Conservation (phyloP, 1,140 invertebrate genomes). For the Thaumatotibia leucotreta region DNA sequence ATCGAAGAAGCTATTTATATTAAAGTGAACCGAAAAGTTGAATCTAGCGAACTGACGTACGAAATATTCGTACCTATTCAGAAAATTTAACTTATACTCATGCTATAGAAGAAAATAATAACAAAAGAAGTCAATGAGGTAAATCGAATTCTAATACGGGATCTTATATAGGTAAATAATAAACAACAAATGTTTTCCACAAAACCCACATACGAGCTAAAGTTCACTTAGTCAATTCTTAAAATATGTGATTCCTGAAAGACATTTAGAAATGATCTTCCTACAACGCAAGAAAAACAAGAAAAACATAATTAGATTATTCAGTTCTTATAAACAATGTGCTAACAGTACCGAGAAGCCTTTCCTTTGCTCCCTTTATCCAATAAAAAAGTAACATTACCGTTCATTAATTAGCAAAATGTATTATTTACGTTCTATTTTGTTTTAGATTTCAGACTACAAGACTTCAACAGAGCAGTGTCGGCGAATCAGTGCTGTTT, state of each 20-base stretch:
- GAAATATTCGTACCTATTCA: too few relatives aligned
- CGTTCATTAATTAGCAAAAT: conserved; percentile 45
- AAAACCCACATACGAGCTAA: too few relatives aligned
- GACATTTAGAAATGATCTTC: not conserved
- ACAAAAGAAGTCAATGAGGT: too few relatives aligned
- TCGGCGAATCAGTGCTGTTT: conserved; percentile 41
- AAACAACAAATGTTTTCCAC: too few relatives aligned
- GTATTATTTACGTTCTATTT: conserved; percentile 21
- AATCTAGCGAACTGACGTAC: too few relatives aligned
- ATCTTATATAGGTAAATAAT: too few relatives aligned
- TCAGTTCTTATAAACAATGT: not conserved
- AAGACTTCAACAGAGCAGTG: conserved; percentile 60
- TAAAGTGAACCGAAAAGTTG: too few relatives aligned
- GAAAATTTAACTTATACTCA: too few relatives aligned
- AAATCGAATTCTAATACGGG: too few relatives aligned
- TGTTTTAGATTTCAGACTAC: conserved; percentile 68
- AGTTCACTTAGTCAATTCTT: too few relatives aligned
- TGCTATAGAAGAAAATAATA: too few relatives aligned
- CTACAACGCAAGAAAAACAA: not conserved
- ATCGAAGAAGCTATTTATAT: too few relatives aligned
- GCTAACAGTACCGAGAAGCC: not conserved
- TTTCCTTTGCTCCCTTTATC: not conserved
- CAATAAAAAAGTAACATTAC: not conserved
- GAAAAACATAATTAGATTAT: not conserved
- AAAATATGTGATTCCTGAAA: not conserved